Conservation (phyloP, 2,888 invertebrate species). For the Cryptus viduatorius region DNA sequence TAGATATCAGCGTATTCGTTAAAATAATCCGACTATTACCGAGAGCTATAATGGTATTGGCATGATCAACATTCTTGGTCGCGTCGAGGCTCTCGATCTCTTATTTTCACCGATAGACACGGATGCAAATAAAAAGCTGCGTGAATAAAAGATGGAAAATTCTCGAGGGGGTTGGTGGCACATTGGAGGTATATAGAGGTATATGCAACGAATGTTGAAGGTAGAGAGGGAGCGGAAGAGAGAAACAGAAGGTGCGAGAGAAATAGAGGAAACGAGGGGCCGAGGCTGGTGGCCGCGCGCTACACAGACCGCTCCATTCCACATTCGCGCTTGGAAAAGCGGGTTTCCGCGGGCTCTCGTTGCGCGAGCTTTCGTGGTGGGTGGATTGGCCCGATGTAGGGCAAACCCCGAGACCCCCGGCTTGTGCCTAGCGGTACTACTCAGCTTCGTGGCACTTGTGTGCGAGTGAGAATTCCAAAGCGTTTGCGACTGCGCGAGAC, state of each 20-base stretch:
- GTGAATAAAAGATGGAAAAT: conserved; percentile 66
- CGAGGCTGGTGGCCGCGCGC: conserved; percentile 39
- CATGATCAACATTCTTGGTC: conserved; percentile 27
- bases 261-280: conserved; percentile 8
- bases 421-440: conserved; percentile 58
- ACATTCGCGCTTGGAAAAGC: conserved; percentile 61
- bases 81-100: conserved; percentile 11
- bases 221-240: conserved; percentile 35
- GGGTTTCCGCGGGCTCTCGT: conserved; percentile 32
- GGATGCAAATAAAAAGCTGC: conserved; percentile 46
- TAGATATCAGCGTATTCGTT: background rate
- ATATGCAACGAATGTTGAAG: conserved; percentile 21
- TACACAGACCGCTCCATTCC: conserved; percentile 40
- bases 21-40: background rate
- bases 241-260: conserved; percentile 50
- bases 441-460: conserved; percentile 33
- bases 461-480: conserved; percentile 14
- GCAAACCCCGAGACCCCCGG: conserved; percentile 64
- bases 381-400: conserved; percentile 72
- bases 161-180: conserved; percentile 18
- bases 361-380: conserved; percentile 43
- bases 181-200: background rate
- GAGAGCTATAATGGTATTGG: background rate
- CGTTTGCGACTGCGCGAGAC: conserved; percentile 77
- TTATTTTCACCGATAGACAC: conserved; percentile 46